phyloP scores from a whole-genome alignment of 2,888 invertebrate genomes.

The Diaprepes abbreviatus region DNA sequence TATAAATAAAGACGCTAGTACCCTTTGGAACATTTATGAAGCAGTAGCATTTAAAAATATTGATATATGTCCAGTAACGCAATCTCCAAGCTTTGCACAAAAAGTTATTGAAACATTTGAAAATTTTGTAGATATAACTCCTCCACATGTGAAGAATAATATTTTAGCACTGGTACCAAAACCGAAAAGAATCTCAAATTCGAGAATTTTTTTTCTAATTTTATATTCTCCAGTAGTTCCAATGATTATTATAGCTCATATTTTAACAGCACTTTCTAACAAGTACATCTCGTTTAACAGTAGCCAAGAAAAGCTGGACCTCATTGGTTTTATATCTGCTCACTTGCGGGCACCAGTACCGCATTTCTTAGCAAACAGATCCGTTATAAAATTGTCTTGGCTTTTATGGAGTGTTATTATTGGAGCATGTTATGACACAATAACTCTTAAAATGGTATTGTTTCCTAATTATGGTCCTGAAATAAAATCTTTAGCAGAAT shows the following conservation, averaged over 20 bases:
- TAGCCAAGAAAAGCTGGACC: neutral
- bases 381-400: constrained; percentile 3
- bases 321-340: neutral
- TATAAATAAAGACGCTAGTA: neutral
- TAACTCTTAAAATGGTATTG: neutral
- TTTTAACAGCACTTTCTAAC: neutral
- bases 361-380: neutral
- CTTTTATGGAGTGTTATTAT: neutral
- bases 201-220: neutral
- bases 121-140: neutral
- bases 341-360: neutral
- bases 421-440: neutral
- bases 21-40: neutral
- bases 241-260: neutral
- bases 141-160: constrained; percentile 9
- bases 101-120: neutral
- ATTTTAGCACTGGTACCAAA: constrained; percentile 24
- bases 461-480: neutral
- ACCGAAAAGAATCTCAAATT: neutral
- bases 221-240: neutral
- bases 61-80: neutral
- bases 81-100: neutral
- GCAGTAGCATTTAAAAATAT: neutral
- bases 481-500: neutral
- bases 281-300: neutral